Percentiles rank a stretch among this genome's conserved stretches.
phyloP scores from a whole-genome alignment of 2,113 vertebrate genomes.

The Sphyrna mokarran region DNA sequence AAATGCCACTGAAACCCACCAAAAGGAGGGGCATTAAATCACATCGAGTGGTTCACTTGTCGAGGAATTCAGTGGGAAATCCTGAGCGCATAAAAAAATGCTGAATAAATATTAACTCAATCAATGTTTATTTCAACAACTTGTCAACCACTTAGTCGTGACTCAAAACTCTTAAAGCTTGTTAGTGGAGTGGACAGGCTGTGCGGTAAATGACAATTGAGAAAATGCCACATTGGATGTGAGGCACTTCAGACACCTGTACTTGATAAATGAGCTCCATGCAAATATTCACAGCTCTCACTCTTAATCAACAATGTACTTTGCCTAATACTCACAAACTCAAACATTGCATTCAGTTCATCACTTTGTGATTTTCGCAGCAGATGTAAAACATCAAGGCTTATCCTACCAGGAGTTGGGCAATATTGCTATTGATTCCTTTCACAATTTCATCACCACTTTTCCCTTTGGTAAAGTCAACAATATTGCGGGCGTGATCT shows the following conservation, averaged over 20 bases:
- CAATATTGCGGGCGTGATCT: no score
- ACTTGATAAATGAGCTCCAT: not conserved
- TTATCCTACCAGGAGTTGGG: not conserved
- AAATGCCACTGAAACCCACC: no score
- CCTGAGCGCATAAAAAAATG: not conserved
- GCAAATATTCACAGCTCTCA: not conserved
- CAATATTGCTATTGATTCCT: no score
- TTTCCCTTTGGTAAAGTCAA: no score
- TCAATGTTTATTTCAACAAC: not conserved
- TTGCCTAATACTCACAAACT: not conserved
- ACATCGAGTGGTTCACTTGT: no score
- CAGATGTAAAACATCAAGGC: not conserved
- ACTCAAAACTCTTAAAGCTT: not conserved
- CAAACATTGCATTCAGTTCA: not conserved
- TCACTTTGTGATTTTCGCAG: not conserved
- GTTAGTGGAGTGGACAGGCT: not conserved
- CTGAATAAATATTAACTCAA: not conserved
- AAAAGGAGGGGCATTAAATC: no score
- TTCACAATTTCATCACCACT: no score
- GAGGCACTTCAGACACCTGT: not conserved
- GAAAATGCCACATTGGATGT: not conserved
- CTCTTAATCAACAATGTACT: not conserved
- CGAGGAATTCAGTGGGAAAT: not conserved
- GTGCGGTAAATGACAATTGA: not conserved
- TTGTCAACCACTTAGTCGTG: not conserved